Evolutionary conservation across 2,888 invertebrate genomes (phyloP), one percentile per base, ranked within the genome.

Genomic region (Xanthia icteritia): DNA sequence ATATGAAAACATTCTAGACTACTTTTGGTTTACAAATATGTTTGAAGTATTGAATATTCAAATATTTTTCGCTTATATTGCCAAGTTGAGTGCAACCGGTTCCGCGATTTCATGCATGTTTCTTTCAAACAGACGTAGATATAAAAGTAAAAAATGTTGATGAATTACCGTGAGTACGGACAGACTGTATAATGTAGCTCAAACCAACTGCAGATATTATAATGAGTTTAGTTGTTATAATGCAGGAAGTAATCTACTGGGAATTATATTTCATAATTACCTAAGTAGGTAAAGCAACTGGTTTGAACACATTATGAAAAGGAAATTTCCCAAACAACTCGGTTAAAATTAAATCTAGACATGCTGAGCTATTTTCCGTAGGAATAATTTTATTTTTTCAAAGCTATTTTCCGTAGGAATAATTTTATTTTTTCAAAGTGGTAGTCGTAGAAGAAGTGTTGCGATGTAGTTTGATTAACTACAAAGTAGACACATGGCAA

Each of bases 81-180:
- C 48, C 39, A 73, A 48, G 64, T 64, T 78, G 56, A 81, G 65
- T 74, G 54, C 60, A 54, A 51, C 54, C 58, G 58, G 64, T 58
- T 63, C 23, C 48, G 56, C n/a, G 23, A 65, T 58, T 73, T 63
- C 56, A 66, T 81, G 66, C 58, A 61, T 73, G 61, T 56, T 56
- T 81, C 27, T 74, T 78, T 74, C 15, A 75, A 27, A 66, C 20
- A 56, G 56, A 73, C 20, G 48, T 69, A 23, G 54, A 39, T 20
- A 39, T 66, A 54, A 73, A 65, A 81, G 20, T 54, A 45, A 77
- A 70, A 71, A 48, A 56, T 15, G 1, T 11, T 20, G 63, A 17
- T 39, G 63, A 56, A 42, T 66, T 61, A 66, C 31, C 20, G 45
- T 54, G 51, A 54, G 36, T 63, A 45, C 45, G 54, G 31, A 48